phyloP scores from a whole-genome alignment of 2,888 invertebrate genomes.

The Sarcophaga carnaria region DNA sequence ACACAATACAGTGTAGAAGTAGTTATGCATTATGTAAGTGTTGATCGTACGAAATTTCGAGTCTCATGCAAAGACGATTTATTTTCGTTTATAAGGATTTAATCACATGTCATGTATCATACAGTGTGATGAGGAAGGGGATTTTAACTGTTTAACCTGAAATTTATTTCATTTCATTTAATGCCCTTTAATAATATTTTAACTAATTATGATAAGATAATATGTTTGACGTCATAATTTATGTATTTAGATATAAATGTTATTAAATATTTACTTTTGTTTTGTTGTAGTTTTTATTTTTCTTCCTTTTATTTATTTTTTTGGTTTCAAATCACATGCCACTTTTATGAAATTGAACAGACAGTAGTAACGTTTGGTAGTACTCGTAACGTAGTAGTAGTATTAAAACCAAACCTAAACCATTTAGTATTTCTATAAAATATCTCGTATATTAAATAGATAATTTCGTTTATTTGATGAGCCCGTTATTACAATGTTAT shows the following conservation, averaged over 20 bases:
- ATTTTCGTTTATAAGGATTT: background rate
- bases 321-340: constrained; percentile 42
- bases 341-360: constrained; percentile 7
- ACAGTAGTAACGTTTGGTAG: background rate
- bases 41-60: too few species aligned
- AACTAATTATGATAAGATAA: constrained; percentile 42
- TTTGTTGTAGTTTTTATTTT: background rate
- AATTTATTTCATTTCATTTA: constrained; percentile 28
- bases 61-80: background rate
- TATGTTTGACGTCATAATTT: constrained; percentile 44
- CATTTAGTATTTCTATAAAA: constrained; percentile 27
- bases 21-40: too few species aligned
- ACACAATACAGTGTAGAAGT: too few species aligned
- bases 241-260: constrained; percentile 34
- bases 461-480: too few species aligned
- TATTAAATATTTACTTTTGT: constrained; percentile 26
- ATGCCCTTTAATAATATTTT: constrained; percentile 10
- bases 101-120: background rate
- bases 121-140: too few species aligned
- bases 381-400: too few species aligned
- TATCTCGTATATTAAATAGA: constrained; percentile 1
- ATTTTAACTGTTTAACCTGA: background rate
- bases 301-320: too few species aligned
- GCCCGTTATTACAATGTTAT: too few species aligned
- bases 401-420: background rate